Conservation (phyloP, 1,140 invertebrate species). For the Nasonia vitripennis region DNA sequence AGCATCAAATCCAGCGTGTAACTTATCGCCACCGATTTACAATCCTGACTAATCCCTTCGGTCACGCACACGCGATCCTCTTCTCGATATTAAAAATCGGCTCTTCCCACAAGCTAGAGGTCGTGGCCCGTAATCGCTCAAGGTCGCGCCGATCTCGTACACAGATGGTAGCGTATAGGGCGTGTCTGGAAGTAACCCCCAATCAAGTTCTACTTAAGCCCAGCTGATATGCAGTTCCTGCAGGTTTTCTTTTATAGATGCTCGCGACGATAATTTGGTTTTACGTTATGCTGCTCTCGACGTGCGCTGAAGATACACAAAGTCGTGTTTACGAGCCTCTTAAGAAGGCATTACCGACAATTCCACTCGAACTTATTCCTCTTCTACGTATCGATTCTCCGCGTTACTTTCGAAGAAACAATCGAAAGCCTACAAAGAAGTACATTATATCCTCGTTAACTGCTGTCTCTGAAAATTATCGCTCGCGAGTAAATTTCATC, state of each 20-base stretch:
- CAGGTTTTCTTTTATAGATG: no score
- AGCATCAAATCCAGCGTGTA: no score
- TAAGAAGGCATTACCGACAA: not conserved
- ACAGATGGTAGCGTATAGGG: slow-evolving; percentile 21
- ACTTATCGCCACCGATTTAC: not conserved
- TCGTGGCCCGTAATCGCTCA: slow-evolving; percentile 19
- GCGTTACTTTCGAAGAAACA: not conserved
- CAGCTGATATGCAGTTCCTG: not conserved
- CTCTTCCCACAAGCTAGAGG: not conserved
- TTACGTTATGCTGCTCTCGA: no score
- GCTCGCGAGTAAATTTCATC: slow-evolving; percentile 18
- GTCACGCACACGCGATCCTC: slow-evolving; percentile 2
- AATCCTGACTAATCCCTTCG: not conserved
- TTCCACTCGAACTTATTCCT: not conserved
- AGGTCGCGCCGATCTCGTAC: slow-evolving; percentile 18
- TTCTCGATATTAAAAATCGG: slow-evolving; percentile 7
- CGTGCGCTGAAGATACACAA: not conserved
- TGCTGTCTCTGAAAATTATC: not conserved
- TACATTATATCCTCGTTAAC: not conserved
- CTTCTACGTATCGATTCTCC: not conserved
- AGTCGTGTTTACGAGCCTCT: not conserved
- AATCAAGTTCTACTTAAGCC: slow-evolving; percentile 57
- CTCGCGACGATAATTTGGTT: no score
- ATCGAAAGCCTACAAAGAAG: not conserved
- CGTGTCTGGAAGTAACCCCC: slow-evolving; percentile 53